These are phyloP conservation scores for Prolemur simus DNA, from an alignment of 2,113 vertebrate genomes.

Conservation along the genomic window DNA sequence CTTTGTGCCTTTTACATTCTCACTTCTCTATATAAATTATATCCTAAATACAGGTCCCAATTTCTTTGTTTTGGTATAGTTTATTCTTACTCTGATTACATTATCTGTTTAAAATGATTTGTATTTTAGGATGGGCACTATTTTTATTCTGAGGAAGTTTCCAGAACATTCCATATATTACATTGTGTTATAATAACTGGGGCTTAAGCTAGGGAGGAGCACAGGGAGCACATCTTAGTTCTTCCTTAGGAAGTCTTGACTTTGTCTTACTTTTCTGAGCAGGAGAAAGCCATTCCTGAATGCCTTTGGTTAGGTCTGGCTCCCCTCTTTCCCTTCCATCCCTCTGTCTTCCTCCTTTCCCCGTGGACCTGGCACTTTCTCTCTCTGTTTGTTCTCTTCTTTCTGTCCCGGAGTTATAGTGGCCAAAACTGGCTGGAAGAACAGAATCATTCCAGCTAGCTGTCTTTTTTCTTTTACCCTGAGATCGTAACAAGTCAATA, in stretches of 20 bases:
- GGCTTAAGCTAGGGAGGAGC: background rate
- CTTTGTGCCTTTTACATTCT: background rate
- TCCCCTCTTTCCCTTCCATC: background rate
- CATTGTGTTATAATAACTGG: background rate
- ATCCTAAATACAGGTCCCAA: background rate
- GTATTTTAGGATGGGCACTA: background rate
- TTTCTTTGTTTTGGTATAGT: slow-evolving; percentile 11
- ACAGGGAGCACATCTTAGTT: background rate
- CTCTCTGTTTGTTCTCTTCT: background rate
- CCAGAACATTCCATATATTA: background rate
- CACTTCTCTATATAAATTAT: background rate
- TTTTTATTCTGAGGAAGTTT: background rate
- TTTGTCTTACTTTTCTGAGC: background rate
- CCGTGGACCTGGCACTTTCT: background rate
- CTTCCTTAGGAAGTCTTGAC: background rate
- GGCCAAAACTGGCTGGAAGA: background rate
- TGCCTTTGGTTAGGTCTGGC: background rate
- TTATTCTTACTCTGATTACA: background rate
- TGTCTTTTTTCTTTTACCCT: background rate
- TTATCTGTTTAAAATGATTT: background rate
- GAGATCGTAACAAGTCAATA: background rate
- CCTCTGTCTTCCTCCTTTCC: background rate
- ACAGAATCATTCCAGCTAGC: background rate
- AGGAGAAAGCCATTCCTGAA: background rate
- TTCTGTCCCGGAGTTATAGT: background rate